phyloP scores from a whole-genome alignment of 1,140 invertebrate species.

The Aphaenogaster rudis region DNA sequence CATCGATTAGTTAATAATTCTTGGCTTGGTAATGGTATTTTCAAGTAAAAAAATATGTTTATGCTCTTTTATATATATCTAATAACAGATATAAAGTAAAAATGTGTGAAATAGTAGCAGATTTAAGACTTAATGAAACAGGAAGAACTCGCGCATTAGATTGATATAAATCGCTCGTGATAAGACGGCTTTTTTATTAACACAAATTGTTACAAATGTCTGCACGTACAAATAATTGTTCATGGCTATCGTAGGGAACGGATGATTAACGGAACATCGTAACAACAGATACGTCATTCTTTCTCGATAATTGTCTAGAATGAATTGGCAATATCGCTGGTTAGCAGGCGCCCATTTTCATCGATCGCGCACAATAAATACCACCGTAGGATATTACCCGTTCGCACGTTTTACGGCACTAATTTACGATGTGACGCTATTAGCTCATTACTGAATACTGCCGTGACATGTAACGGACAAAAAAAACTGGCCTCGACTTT shows the following conservation, averaged over 20 bases:
- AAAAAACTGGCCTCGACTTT: constrained; percentile 40
- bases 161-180: constrained; percentile 3
- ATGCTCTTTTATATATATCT: not conserved
- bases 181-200: not conserved
- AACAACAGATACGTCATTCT: constrained; percentile 42
- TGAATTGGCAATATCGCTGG: constrained; percentile 77
- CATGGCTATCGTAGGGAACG: not conserved
- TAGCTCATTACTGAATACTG: constrained; percentile 79
- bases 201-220: not conserved
- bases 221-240: not conserved
- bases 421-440: constrained; percentile 77
- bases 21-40: not conserved
- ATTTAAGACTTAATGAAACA: not conserved
- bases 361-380: constrained; percentile 79
- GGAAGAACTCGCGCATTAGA: not conserved
- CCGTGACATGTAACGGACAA: constrained; percentile 14
- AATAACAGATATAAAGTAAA: not conserved
- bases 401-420: constrained; percentile 67
- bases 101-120: not conserved
- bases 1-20: not conserved
- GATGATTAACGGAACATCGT: constrained; percentile 39
- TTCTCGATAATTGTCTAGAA: constrained; percentile 76
- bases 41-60: not conserved
- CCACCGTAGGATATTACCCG: constrained; percentile 60
- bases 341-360: constrained; percentile 67